phyloP scores from a whole-genome alignment of 2,888 invertebrate species.

The Thysanoteuthis rhombus region DNA sequence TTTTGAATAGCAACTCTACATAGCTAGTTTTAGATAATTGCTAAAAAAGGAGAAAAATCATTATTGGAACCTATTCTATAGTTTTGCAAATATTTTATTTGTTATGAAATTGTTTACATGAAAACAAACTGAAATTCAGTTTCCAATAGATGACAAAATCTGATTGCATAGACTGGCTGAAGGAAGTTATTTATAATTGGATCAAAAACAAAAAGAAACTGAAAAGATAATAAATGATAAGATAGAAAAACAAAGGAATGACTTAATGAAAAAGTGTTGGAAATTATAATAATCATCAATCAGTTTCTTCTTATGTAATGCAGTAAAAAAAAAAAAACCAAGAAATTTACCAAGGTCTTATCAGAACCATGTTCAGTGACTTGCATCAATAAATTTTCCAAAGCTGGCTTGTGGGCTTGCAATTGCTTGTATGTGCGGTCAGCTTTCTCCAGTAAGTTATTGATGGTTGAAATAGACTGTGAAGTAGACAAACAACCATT shows the following conservation, averaged over 20 bases:
- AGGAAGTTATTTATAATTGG: too few relatives aligned
- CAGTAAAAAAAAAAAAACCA: neutral
- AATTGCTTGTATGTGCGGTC: constrained; percentile 92
- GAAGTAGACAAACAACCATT: constrained; percentile 16
- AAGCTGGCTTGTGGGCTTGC: constrained; percentile 86
- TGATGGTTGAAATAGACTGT: constrained; percentile 88
- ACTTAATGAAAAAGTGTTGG: neutral
- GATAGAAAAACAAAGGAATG: neutral
- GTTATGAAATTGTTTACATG: too few relatives aligned
- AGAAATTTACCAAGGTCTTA: constrained; percentile 38
- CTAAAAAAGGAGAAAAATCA: too few relatives aligned
- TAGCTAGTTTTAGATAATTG: too few relatives aligned
- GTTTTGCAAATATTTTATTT: too few relatives aligned
- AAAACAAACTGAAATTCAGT: too few relatives aligned
- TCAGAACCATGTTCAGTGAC: constrained; percentile 80
- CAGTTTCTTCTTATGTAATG: neutral
- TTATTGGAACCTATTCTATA: too few relatives aligned
- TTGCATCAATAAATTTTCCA: constrained; percentile 85
- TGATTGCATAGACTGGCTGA: too few relatives aligned
- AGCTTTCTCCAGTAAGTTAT: constrained; percentile 89
- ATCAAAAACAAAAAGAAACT: neutral
- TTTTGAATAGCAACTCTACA: too few relatives aligned
- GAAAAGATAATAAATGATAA: neutral
- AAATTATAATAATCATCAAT: neutral
- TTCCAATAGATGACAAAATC: too few relatives aligned